Base-by-base conservation (phyloP, 2,888 invertebrate genomes). In the Ochropleura plecta region DNA sequence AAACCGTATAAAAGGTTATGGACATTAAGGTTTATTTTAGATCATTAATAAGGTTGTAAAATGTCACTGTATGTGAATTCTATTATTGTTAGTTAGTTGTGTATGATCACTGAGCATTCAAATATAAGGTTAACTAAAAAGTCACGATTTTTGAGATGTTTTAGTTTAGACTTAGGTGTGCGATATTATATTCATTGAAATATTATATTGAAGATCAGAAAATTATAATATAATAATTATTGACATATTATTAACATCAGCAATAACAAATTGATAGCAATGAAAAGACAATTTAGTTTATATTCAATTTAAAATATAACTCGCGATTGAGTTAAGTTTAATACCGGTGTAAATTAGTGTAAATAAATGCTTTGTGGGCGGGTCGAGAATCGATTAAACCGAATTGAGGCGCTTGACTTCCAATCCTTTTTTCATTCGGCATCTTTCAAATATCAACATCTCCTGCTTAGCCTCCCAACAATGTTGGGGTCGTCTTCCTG, bases 231-330 rank as follows among this genome's bases (percentile, higher is more conserved):
- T 30, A 30, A 30, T 30, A 30, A 30, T 30, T 30, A 30, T 63
- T 63, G 55, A 70, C 60, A 73, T 70, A 68, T 44, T 44, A 69
- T 48, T 64, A 46, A 84, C 18, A 67, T 57, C 77, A 82, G 82
- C 82, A 83, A 83, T 85, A 85, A 84, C 40, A 66, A 40, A 51
- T 0, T 6, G 30, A 66, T 72, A 83, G 86, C 83, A 84, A 85
- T 83, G 73, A 70, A 85, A 83, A 85, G 83, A 83, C 85, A 83
- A 85, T 82, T 70, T 72, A 73, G 60, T 84, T 84, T 57, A 67
- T 70, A 78, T 64, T 60, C 12, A 62, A 72, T 53, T 44, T 59
- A 46, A 64, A 73, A 59, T 62, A 30, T 59, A 59, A 73, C 62
- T 69, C 20, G 0, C 0, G 18, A 6, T 10, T 49, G 55, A 71